These are phyloP conservation scores for Oxycera nigricornis DNA, from an alignment of 2,888 invertebrate species.

Conservation along the genomic window DNA sequence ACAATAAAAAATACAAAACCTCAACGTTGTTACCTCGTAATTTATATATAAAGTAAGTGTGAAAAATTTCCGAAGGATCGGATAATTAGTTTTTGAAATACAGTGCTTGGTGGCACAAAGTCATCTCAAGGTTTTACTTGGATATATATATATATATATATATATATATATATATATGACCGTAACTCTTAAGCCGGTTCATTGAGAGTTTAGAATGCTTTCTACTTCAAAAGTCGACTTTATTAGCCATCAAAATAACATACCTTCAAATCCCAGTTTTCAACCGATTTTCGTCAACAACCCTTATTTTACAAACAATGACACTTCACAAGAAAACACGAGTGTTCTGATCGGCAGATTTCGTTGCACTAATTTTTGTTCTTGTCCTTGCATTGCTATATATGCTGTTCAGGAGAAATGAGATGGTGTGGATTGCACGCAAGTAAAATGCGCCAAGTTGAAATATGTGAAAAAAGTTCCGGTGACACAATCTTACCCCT, in stretches of 20 bases:
- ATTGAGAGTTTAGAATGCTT: neutral
- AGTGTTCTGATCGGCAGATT: neutral
- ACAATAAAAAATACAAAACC: too few relatives aligned
- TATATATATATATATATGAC: neutral
- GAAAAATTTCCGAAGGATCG: too few relatives aligned
- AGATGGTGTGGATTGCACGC: neutral
- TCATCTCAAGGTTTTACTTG: too few relatives aligned
- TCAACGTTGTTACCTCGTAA: too few relatives aligned
- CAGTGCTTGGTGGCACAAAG: too few relatives aligned
- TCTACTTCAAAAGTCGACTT: neutral
- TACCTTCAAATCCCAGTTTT: neutral
- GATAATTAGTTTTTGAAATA: too few relatives aligned
- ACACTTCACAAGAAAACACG: constrained; percentile 2
- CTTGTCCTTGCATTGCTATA: neutral
- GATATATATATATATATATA: too few relatives aligned
- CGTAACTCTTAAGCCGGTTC: neutral
- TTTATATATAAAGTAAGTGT: too few relatives aligned
- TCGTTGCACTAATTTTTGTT: neutral
- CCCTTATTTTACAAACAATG: neutral
- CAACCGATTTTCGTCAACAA: neutral
- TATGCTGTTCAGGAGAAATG: neutral
- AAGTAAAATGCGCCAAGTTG: neutral
- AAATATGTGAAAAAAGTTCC: neutral
- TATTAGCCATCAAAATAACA: neutral
- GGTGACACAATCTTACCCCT: neutral